Evolutionary conservation across 2,888 invertebrate genomes (phyloP).

Genomic region (Leptinotarsa haldemani): DNA sequence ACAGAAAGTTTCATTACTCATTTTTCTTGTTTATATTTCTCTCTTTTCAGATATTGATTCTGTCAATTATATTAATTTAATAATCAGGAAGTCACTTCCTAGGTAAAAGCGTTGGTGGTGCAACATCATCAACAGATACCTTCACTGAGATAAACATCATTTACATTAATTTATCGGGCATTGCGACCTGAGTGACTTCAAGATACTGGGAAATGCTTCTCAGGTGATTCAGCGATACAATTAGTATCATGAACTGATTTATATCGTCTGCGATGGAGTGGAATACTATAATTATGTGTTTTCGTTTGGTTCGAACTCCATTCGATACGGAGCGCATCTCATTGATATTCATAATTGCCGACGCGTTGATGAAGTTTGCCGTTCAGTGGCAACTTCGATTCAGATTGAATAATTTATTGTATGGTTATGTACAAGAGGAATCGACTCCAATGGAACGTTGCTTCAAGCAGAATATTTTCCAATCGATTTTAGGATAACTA

Average conservation of each 20-base stretch:
- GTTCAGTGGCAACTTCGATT: constrained; percentile 14
- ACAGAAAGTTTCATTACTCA: no score
- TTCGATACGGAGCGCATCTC: neutral
- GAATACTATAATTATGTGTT: constrained; percentile 7
- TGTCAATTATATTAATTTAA: no score
- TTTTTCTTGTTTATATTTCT: no score
- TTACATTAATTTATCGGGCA: no score
- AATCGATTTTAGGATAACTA: neutral
- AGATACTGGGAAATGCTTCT: no score
- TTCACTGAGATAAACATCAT: no score
- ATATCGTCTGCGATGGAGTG: constrained; percentile 4
- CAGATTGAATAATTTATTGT: constrained; percentile 23
- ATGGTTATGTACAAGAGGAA: constrained; percentile 1
- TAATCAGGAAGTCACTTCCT: no score
- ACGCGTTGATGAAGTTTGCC: constrained; percentile 16
- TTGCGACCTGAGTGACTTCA: no score
- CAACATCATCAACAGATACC: no score
- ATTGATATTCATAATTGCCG: constrained; percentile 8
- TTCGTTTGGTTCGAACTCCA: neutral
- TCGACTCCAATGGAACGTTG: constrained; percentile 2
- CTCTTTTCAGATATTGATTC: no score
- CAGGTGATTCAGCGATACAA: neutral
- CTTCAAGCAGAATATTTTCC: neutral
- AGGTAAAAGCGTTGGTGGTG: no score
- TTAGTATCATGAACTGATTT: constrained; percentile 9